These are phyloP conservation scores for Polyommatus iphigenia DNA, from an alignment of 2,888 invertebrate species.

Conservation along the genomic window DNA sequence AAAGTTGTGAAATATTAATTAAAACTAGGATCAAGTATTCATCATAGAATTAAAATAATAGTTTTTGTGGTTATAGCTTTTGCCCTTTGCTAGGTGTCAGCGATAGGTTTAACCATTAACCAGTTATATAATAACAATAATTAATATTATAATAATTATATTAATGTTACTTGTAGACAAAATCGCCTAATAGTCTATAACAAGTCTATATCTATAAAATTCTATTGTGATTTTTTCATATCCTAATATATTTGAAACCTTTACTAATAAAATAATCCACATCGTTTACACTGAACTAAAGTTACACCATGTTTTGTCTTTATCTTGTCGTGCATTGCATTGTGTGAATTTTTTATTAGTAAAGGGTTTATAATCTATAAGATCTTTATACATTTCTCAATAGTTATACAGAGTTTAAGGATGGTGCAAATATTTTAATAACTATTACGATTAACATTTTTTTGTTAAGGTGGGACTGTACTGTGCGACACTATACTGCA, in stretches of 20 bases:
- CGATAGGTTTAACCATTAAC: background rate
- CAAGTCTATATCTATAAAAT: conserved; percentile 28
- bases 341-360: background rate
- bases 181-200: conserved; percentile 25
- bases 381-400: conserved; percentile 23
- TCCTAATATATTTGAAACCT: background rate
- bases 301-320: background rate
- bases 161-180: background rate
- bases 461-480: too few relatives aligned
- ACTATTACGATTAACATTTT: background rate
- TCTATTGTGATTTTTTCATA: conserved; percentile 31
- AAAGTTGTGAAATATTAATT: background rate
- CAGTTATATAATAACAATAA: background rate
- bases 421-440: background rate
- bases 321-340: background rate
- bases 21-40: too few relatives aligned
- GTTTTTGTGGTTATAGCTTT: background rate
- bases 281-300: background rate
- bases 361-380: background rate
- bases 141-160: background rate
- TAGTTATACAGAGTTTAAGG: conserved; percentile 22
- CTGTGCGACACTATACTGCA: too few relatives aligned
- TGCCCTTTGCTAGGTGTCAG: background rate
- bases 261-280: background rate
- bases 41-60: too few relatives aligned